Evolutionary conservation across 2,113 vertebrate genomes (phyloP).

Genomic region (Lasiurus cinereus): DNA sequence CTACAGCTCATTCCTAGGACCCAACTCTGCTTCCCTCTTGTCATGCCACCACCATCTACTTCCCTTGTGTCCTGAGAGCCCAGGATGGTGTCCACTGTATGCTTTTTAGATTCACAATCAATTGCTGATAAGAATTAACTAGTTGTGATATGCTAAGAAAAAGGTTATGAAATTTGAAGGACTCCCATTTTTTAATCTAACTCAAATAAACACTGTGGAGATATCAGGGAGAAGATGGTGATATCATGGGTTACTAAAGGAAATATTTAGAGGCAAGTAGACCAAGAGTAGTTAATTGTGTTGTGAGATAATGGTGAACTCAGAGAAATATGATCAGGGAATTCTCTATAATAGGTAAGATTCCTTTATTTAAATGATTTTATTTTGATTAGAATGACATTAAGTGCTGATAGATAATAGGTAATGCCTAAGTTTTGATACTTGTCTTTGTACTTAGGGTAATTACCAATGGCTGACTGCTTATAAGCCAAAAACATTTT

Average conservation of each 20-base stretch:
- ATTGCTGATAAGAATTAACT: constrained; percentile 5
- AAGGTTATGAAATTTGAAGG: constrained; percentile 22
- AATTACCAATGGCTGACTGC: constrained; percentile 46
- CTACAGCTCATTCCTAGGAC: not conserved
- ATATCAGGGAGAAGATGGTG: not conserved
- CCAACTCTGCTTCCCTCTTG: not conserved
- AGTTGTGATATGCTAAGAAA: constrained; percentile 27
- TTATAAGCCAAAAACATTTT: constrained; percentile 44
- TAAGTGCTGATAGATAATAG: constrained; percentile 16
- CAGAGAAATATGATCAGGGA: constrained; percentile 44
- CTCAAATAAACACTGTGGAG: not conserved
- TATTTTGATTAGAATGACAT: constrained; percentile 66
- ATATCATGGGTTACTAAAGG: not conserved
- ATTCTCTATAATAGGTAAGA: constrained; percentile 17
- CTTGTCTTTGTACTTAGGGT: constrained; percentile 25
- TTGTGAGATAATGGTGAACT: not conserved
- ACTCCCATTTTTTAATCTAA: not conserved
- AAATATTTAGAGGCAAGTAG: not conserved
- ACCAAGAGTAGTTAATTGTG: not conserved
- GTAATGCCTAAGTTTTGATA: constrained; percentile 34
- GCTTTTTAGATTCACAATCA: constrained; percentile 15
- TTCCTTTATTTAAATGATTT: constrained; percentile 52
- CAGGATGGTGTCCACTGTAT: not conserved
- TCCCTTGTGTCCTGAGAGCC: not conserved
- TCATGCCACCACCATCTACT: not conserved